A percentile compares a stretch with the other conserved stretches of the same genome.
These are phyloP conservation scores for Eriocheir sinensis DNA, from an alignment of 1,140 invertebrate genomes.

Conservation along the genomic window DNA sequence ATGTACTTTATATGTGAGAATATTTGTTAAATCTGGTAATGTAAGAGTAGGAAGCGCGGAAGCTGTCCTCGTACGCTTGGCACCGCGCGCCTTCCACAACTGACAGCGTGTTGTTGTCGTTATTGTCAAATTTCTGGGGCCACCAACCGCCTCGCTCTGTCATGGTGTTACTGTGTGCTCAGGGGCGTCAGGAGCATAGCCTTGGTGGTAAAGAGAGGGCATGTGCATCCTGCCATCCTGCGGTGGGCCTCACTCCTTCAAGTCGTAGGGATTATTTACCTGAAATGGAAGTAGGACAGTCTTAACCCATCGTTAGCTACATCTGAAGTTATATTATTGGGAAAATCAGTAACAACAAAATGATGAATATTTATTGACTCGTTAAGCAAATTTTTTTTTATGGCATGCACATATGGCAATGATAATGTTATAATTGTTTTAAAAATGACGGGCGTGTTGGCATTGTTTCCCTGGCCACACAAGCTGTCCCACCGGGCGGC, in stretches of 20 bases:
- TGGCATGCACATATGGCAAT: too few relatives aligned
- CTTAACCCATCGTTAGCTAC: too few relatives aligned
- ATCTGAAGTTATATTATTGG: too few relatives aligned
- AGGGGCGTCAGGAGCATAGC: background rate
- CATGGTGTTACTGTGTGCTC: background rate
- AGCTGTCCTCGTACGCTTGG: slow-evolving; percentile 40
- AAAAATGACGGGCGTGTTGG: background rate
- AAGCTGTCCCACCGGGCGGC: background rate
- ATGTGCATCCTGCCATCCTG: background rate
- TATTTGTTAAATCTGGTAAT: background rate
- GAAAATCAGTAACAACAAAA: too few relatives aligned
- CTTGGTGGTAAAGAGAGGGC: background rate
- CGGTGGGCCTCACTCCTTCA: background rate
- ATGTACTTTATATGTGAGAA: background rate
- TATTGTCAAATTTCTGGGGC: slow-evolving; percentile 65
- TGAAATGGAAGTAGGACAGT: slow-evolving; percentile 7
- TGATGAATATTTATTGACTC: too few relatives aligned
- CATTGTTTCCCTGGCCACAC: background rate
- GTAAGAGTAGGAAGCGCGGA: background rate
- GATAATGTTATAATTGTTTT: too few relatives aligned
- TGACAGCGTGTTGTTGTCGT: slow-evolving; percentile 58
- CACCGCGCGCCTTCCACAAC: slow-evolving; percentile 57
- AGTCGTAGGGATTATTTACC: too few relatives aligned
- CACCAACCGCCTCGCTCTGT: background rate
- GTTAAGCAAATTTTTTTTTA: too few relatives aligned